These are phyloP conservation scores for Drosophila bocqueti DNA, from an alignment of 1,140 invertebrate species.

Conservation along the genomic window DNA sequence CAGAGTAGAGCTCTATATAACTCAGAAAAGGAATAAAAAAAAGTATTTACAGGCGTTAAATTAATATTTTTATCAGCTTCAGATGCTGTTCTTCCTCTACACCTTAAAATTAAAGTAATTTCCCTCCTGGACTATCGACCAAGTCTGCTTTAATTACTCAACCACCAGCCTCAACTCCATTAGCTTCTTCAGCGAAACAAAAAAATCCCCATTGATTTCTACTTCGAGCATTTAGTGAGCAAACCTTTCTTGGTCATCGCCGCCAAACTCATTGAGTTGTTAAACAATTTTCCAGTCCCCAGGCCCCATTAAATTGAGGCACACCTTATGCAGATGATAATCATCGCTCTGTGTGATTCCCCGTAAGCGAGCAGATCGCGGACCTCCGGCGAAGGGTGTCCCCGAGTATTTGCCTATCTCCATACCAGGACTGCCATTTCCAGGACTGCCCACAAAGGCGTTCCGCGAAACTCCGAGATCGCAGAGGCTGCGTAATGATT, in stretches of 20 bases:
- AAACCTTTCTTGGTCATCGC: slow-evolving; percentile 27
- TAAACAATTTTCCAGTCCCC: slow-evolving; percentile 46
- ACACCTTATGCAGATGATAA: slow-evolving; percentile 75
- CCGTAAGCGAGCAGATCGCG: slow-evolving; percentile 34
- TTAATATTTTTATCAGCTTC: neutral
- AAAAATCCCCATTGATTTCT: slow-evolving; percentile 11
- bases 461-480: slow-evolving; percentile 54
- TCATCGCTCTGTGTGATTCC: slow-evolving; percentile 50
- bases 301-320: slow-evolving; percentile 62
- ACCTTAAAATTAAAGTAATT: neutral
- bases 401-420: slow-evolving; percentile 63
- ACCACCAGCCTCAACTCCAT: slow-evolving; percentile 1
- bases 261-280: slow-evolving; percentile 50
- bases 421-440: slow-evolving; percentile 14
- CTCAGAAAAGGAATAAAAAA: neutral
- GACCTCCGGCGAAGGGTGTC: slow-evolving; percentile 48
- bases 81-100: neutral
- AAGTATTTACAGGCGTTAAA: neutral
- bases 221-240: neutral
- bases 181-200: neutral
- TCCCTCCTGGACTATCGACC: neutral
- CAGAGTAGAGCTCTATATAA: too few relatives aligned
- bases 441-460: slow-evolving; percentile 40
- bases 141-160: slow-evolving; percentile 13
- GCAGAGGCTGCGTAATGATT: slow-evolving; percentile 64